A percentile compares a stretch with the other conserved stretches of the same genome.
Conservation (phyloP, 1,140 invertebrate species). For the Oncopeltus fasciatus region DNA sequence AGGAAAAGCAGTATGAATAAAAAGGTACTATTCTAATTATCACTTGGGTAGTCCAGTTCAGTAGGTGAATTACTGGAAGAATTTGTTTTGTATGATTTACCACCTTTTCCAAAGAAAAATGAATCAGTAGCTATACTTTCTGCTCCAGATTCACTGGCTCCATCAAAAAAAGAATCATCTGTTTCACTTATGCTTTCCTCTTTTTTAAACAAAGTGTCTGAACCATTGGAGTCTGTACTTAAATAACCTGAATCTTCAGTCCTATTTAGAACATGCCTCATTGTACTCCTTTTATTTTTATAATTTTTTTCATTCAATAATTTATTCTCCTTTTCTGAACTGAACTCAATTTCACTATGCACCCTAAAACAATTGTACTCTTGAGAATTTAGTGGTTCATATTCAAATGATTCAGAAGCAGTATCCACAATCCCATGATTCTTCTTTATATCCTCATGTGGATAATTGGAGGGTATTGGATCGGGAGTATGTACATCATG, state of each 20-base stretch:
- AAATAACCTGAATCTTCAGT: slow-evolving; percentile 26
- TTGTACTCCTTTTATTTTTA: slow-evolving; percentile 31
- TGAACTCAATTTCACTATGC: not conserved
- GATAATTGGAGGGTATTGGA: not conserved
- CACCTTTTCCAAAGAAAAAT: slow-evolving; percentile 60
- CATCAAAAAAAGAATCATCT: slow-evolving; percentile 72
- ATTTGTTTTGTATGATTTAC: not conserved
- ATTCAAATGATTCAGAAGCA: not conserved
- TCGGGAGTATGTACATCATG: not conserved
- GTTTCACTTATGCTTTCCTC: slow-evolving; percentile 65
- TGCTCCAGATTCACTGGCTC: slow-evolving; percentile 65
- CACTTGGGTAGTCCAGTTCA: too few species aligned
- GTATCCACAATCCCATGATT: not conserved
- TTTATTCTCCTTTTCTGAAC: not conserved
- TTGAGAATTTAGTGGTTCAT: not conserved
- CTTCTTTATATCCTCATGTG: not conserved
- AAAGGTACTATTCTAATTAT: too few species aligned
- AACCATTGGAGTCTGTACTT: slow-evolving; percentile 18
- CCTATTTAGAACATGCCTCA: slow-evolving; percentile 16
- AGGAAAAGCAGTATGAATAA: too few species aligned
- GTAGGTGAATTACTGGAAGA: not conserved
- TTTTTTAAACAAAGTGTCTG: slow-evolving; percentile 26
- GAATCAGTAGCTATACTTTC: slow-evolving; percentile 75
- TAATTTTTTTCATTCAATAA: slow-evolving; percentile 26
- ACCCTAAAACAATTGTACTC: not conserved